Evolutionary conservation across 1,140 invertebrate genomes (phyloP).

Genomic region (Hyles vespertilio): DNA sequence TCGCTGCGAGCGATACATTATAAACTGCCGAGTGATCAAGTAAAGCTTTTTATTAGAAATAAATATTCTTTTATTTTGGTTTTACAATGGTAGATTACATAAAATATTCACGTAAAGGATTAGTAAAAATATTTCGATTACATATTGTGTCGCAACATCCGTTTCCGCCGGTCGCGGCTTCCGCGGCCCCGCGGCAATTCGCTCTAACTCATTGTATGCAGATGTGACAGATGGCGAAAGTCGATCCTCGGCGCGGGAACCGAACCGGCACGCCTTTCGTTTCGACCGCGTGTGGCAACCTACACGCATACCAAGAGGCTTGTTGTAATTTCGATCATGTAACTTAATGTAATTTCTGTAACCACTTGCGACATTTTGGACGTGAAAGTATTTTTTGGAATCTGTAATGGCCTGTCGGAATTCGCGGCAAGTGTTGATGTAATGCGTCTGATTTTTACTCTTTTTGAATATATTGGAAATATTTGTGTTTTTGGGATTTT

Average conservation of each 20-base stretch:
- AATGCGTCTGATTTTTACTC: too few species aligned
- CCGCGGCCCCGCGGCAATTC: conserved; percentile 9
- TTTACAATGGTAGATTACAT: too few species aligned
- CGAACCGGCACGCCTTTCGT: conserved; percentile 39
- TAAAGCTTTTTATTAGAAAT: too few species aligned
- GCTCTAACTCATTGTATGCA: conserved; percentile 43
- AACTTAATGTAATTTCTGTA: background rate
- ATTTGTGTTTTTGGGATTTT: too few species aligned
- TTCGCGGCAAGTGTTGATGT: too few species aligned
- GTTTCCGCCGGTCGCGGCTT: conserved; percentile 6
- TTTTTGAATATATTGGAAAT: too few species aligned
- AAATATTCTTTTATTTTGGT: too few species aligned
- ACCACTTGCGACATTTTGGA: background rate
- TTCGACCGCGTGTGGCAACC: conserved; percentile 16
- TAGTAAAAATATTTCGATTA: background rate
- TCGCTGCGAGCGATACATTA: too few species aligned
- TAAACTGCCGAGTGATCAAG: too few species aligned
- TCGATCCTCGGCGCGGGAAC: conserved; percentile 40
- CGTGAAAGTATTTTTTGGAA: too few species aligned
- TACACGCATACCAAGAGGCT: conserved; percentile 9
- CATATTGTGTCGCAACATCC: background rate
- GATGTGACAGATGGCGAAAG: conserved; percentile 53
- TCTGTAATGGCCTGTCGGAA: too few species aligned
- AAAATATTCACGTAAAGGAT: too few species aligned
- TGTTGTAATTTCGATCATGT: background rate